Base-by-base conservation (phyloP, 2,797 vertebrate species). In the Parambassis ranga region DNA sequence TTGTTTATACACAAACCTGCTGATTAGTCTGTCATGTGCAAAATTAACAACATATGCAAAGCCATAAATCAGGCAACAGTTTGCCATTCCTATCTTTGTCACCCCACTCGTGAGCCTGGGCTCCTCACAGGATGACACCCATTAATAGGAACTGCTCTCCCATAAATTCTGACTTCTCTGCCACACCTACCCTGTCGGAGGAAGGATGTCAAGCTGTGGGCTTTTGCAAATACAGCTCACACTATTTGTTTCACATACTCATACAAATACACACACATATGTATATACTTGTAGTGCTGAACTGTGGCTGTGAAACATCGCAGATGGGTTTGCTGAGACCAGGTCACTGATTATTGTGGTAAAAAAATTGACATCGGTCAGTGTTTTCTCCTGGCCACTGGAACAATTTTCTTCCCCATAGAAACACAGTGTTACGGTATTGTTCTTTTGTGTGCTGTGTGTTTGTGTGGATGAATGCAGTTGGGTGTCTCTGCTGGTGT, bases 381-480 rank as follows among this genome's bases (percentile, higher is more conserved):
- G 32, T 71, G 63, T 65, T 69, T 73, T 75, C 59, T 79, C 44
- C 62, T 75, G 65, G 79, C 78, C 65, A 43, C 56, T 78, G 22
- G 69, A 64, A 64, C 32, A 53, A 64, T 44, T 74, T 73, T 75
- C 50, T 66, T 75, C 50, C 66, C 42, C 75, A 66, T 72, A 52
- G 46, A 80, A 65, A 82, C 61, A 72, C 38, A 75, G 46, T 70
- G 81, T 75, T 61, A 76, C 31, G 73, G 79, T 75, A 83, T 87
- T 87, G 87, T 75, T 56, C 44, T 55, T 52, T 18, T 16, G 4
- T 47, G 19, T 39, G 26, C 13, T 47, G 53, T 50, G 35, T 55
- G 36, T 71, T 36, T 59, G 39, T 37, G 57, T 47, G 39, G 37
- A 43, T 28, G 11, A 32, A 52, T 58, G 46, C 14, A 43, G 60